Conservation (phyloP, 92 coral and sea anemone species). For the Blastomussa wellsi region DNA sequence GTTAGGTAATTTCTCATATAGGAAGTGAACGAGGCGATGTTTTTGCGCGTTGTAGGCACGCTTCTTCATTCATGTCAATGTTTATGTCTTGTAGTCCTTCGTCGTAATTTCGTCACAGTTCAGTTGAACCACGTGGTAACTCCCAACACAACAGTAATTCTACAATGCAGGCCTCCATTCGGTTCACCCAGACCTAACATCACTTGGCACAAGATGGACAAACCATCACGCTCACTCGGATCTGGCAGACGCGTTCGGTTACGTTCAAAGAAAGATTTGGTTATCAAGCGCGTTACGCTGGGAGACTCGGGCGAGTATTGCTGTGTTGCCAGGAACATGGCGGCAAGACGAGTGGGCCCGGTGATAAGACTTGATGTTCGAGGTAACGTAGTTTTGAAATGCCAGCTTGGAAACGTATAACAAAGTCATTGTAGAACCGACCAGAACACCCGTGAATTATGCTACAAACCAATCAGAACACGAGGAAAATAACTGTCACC, state of each 20-base stretch:
- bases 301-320: constrained; percentile 26
- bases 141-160: neutral
- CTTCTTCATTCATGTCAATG: no score
- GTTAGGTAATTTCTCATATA: no score
- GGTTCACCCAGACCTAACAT: constrained; percentile 13
- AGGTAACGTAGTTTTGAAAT: neutral
- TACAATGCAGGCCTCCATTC: constrained; percentile 16
- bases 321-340: constrained; percentile 32
- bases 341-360: constrained; percentile 27
- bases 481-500: no score
- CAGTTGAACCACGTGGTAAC: neutral
- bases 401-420: neutral
- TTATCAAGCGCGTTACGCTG: neutral
- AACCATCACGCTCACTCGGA: neutral
- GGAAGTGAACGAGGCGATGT: no score
- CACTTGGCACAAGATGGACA: constrained; percentile 31
- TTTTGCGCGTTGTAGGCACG: no score
- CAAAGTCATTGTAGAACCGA: neutral
- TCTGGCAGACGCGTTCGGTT: neutral
- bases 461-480: no score
- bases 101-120: constrained; percentile 12
- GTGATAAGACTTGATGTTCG: constrained; percentile 3
- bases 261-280: neutral
- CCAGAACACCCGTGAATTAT: no score
- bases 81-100: constrained; percentile 14